phyloP scores from a whole-genome alignment of 2,113 vertebrate genomes.

The Cephalopholis sonnerati region DNA sequence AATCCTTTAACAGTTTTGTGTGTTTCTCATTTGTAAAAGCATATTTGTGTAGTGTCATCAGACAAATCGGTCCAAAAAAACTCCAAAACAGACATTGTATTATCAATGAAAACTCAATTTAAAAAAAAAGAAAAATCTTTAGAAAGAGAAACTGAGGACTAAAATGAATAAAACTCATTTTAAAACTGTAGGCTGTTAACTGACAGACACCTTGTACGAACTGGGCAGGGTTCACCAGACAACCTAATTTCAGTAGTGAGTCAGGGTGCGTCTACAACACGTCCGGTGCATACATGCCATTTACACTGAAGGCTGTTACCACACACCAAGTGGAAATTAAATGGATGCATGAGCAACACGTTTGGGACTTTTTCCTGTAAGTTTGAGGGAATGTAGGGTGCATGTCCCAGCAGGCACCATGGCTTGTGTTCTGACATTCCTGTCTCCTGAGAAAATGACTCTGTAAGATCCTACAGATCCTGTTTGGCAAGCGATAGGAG shows the following conservation, averaged over 20 bases:
- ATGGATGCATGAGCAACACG: slow-evolving; percentile 51
- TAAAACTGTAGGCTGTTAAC: neutral
- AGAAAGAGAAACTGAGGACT: neutral
- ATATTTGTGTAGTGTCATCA: neutral
- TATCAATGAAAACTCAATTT: too few relatives aligned
- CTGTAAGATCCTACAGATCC: slow-evolving; percentile 84
- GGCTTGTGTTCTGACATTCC: slow-evolving; percentile 81
- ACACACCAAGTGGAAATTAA: slow-evolving; percentile 52
- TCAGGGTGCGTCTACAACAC: slow-evolving; percentile 66
- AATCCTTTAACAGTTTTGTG: neutral
- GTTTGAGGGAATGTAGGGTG: slow-evolving; percentile 70
- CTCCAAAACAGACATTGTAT: too few relatives aligned
- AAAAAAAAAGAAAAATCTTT: neutral
- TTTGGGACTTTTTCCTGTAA: slow-evolving; percentile 66
- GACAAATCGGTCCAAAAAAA: neutral
- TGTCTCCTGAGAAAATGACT: slow-evolving; percentile 85
- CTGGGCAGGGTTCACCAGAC: slow-evolving; percentile 57
- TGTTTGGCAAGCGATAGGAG: slow-evolving; percentile 83
- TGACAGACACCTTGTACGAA: slow-evolving; percentile 12
- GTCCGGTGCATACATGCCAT: slow-evolving; percentile 45
- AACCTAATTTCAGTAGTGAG: slow-evolving; percentile 63
- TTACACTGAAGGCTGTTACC: slow-evolving; percentile 39
- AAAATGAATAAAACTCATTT: neutral
- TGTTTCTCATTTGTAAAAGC: slow-evolving; percentile 7
- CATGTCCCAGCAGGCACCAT: slow-evolving; percentile 76